Conservation (phyloP, 2,888 invertebrate species). For the Gymnosoma rotundatum region DNA sequence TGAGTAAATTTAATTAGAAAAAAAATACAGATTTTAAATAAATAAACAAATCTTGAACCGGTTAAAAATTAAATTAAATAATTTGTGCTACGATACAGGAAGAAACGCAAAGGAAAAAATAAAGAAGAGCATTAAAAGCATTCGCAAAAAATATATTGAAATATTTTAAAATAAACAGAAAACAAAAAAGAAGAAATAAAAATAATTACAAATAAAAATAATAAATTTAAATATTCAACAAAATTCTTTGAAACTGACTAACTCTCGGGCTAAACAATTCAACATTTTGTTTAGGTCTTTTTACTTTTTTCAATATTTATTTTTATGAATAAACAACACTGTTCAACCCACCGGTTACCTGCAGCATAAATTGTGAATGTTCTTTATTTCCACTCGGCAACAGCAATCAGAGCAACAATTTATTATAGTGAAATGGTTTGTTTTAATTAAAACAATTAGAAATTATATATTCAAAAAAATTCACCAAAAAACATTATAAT, state of each 20-base stretch:
- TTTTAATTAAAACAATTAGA: constrained; percentile 7
- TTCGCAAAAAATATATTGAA: background rate
- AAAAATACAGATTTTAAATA: constrained; percentile 30
- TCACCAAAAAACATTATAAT: background rate
- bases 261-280: background rate
- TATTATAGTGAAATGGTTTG: constrained; percentile 55
- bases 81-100: constrained; percentile 27
- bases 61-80: constrained; percentile 46
- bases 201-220: background rate
- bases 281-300: background rate
- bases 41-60: constrained; percentile 56
- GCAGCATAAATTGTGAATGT: background rate
- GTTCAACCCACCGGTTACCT: background rate
- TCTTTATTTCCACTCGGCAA: constrained; percentile 9
- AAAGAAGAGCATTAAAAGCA: background rate
- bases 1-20: constrained; percentile 14
- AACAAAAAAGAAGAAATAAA: background rate
- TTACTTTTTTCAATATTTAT: background rate
- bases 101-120: background rate
- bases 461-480: background rate
- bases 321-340: constrained; percentile 17
- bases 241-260: constrained; percentile 52
- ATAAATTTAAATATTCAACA: constrained; percentile 22
- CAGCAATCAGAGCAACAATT: constrained; percentile 29
- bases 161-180: constrained; percentile 1